Evolutionary conservation across 37 sponge, comb jelly and placozoan species (phyloP).

Genomic region (Ianthella basta): DNA sequence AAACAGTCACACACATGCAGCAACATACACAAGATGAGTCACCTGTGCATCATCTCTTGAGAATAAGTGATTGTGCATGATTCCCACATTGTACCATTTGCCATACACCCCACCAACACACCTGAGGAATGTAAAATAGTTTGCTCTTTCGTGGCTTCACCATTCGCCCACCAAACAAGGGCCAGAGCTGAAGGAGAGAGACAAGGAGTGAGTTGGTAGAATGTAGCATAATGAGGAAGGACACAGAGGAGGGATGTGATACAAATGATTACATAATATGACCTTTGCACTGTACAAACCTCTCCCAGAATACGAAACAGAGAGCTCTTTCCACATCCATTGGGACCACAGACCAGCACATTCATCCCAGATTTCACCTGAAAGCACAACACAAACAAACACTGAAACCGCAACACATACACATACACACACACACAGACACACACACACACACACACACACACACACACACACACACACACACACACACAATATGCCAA

Average conservation of each 20-base stretch:
- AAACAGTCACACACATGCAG: too few species aligned
- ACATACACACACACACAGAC: background rate
- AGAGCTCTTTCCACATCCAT: slow-evolving; percentile 98
- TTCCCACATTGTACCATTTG: too few species aligned
- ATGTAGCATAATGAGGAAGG: background rate
- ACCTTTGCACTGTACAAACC: slow-evolving; percentile 36
- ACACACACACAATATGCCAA: too few species aligned
- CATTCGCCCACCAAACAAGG: slow-evolving; percentile 90
- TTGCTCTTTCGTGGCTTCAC: slow-evolving; percentile 80
- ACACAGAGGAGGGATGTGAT: background rate
- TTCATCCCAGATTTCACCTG: slow-evolving; percentile 94
- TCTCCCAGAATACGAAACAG: slow-evolving; percentile 92
- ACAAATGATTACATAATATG: background rate
- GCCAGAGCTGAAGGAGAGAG: slow-evolving; percentile 78
- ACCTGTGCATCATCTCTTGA: too few species aligned
- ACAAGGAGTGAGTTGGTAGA: background rate
- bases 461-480: background rate
- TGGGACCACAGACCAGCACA: slow-evolving; percentile 93
- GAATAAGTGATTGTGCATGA: too few species aligned
- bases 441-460: background rate
- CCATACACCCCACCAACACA: slow-evolving; percentile 7
- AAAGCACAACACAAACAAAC: background rate
- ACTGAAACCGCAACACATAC: background rate
- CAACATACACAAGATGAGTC: too few species aligned
- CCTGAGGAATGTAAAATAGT: slow-evolving; percentile 92